Evolutionary conservation across 2,888 invertebrate species (phyloP).

Genomic region (Apamea monoglypha): DNA sequence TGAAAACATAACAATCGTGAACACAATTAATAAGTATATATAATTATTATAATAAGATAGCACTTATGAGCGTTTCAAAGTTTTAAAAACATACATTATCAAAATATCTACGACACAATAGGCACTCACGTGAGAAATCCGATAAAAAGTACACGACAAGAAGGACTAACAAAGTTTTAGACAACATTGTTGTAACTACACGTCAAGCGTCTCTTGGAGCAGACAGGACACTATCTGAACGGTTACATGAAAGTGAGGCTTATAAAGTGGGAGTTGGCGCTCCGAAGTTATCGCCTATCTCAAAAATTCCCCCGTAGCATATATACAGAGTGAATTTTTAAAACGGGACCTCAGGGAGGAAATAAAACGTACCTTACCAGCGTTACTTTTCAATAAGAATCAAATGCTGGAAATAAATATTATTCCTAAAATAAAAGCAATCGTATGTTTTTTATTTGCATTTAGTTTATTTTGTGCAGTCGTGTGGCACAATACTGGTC

Average conservation of each 20-base stretch:
- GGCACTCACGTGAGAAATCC: slow-evolving; percentile 44
- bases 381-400: no score
- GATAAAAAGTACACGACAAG: slow-evolving; percentile 28
- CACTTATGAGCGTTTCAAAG: background rate
- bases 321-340: background rate
- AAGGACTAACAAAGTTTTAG: slow-evolving; percentile 33
- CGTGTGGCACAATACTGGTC: no score
- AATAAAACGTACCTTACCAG: no score
- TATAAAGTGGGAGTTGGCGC: background rate
- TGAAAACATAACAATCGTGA: background rate
- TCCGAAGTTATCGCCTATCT: background rate
- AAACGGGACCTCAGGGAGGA: background rate
- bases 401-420: no score
- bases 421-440: no score
- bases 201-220: background rate
- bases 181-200: slow-evolving; percentile 29
- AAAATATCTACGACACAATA: background rate
- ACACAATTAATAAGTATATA: background rate
- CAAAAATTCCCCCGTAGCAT: background rate
- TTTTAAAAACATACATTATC: background rate
- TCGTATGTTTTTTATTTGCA: no score
- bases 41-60: background rate
- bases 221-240: background rate
- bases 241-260: background rate
- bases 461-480: no score